Percentiles rank a stretch among this genome's conserved stretches.
These are phyloP conservation scores for Galaxea fascicularis DNA, from an alignment of 92 coral and sea anemone species.

Conservation along the genomic window DNA sequence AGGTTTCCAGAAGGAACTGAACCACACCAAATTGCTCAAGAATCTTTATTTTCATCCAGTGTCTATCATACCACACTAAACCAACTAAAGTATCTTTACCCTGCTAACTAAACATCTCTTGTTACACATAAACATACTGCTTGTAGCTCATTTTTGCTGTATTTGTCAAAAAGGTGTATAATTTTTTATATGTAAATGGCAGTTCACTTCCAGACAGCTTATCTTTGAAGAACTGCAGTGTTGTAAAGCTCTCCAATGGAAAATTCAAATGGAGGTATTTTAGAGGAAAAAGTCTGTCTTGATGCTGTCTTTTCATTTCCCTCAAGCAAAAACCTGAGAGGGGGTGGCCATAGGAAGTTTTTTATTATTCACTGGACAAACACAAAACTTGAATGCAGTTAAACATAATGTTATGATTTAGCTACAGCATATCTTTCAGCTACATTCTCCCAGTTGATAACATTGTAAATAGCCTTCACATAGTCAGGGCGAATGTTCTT, in stretches of 20 bases:
- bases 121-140: no score
- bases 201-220: no score
- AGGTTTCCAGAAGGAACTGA: not conserved
- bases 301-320: not conserved
- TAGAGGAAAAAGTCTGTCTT: not conserved
- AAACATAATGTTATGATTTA: slow-evolving; percentile 8
- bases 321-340: not conserved
- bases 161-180: not conserved
- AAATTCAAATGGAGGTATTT: not conserved
- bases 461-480: slow-evolving; percentile 87
- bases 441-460: slow-evolving; percentile 89
- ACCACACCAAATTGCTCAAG: not conserved
- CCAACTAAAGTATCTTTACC: not conserved
- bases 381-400: not conserved
- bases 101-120: no score
- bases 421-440: slow-evolving; percentile 83
- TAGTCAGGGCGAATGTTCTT: slow-evolving; percentile 96
- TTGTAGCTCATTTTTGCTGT: no score
- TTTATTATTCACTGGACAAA: not conserved
- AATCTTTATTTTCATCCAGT: slow-evolving; percentile 1
- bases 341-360: not conserved
- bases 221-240: no score
- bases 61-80: not conserved
- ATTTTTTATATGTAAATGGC: not conserved
- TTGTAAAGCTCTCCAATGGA: not conserved